Percentiles rank a stretch among this genome's conserved stretches.
phyloP scores from a whole-genome alignment of 2,113 vertebrate genomes.

The Acanthisitta chloris region DNA sequence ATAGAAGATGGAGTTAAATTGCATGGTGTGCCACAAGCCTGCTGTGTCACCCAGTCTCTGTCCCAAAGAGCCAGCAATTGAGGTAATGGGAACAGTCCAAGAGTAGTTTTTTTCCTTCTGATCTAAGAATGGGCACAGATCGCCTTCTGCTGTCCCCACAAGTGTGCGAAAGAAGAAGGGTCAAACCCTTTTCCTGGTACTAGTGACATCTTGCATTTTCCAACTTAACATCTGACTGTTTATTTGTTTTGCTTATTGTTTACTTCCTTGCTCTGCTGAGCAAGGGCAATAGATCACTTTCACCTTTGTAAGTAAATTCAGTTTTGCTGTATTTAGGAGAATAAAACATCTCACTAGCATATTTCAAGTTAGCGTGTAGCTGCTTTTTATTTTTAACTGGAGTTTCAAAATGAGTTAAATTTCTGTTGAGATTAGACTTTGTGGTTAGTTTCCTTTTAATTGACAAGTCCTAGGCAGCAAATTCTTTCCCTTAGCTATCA shows the following conservation, averaged over 20 bases:
- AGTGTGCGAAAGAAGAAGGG: background rate
- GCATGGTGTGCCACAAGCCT: background rate
- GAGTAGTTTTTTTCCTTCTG: background rate
- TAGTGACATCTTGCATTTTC: background rate
- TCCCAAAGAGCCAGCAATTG: background rate
- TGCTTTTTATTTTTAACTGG: background rate
- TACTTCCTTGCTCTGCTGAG: background rate
- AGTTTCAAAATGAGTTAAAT: background rate
- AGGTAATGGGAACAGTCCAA: background rate
- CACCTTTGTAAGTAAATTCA: background rate
- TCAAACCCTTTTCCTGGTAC: background rate
- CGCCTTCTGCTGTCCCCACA: background rate
- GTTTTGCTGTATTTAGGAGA: constrained; percentile 4
- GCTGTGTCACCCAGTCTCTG: background rate
- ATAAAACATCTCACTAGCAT: background rate
- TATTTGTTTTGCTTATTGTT: constrained; percentile 13
- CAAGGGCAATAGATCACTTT: background rate
- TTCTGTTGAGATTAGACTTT: background rate
- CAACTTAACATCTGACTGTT: background rate
- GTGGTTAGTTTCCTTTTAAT: background rate
- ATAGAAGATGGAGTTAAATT: background rate
- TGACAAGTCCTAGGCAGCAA: background rate
- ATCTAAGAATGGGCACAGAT: background rate
- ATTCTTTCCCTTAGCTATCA: background rate
- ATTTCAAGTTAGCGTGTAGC: background rate